Conservation (phyloP, 2,113 vertebrate species). For the Rhabdornis inornatus region DNA sequence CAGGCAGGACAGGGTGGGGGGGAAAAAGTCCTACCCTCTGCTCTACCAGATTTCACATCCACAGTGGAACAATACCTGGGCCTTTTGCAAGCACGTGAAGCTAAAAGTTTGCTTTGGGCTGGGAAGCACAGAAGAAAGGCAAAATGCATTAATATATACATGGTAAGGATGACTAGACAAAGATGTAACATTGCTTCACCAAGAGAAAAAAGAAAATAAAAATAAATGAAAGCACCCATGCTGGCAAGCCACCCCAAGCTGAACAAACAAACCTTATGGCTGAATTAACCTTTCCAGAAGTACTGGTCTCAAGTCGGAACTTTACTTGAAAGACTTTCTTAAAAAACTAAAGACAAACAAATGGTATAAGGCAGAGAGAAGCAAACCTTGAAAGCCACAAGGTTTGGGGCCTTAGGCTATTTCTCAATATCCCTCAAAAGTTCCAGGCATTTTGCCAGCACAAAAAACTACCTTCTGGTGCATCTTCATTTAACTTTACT, state of each 20-base stretch:
- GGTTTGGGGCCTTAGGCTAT: constrained; percentile 52
- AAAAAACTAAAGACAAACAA: constrained; percentile 24
- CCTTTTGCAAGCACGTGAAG: not conserved
- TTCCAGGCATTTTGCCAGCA: constrained; percentile 49
- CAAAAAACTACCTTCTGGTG: constrained; percentile 29
- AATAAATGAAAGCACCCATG: not conserved
- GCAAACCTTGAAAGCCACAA: constrained; percentile 53
- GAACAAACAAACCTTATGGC: not conserved
- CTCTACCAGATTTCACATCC: not conserved
- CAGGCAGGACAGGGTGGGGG: fast-evolving
- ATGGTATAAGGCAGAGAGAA: not conserved
- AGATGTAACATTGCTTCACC: not conserved
- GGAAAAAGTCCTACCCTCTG: not conserved
- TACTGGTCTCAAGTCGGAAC: not conserved
- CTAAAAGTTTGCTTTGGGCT: not conserved
- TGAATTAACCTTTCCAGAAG: constrained; percentile 12
- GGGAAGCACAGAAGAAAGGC: not conserved
- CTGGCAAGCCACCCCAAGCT: not conserved
- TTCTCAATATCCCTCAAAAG: constrained; percentile 59
- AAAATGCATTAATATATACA: not conserved
- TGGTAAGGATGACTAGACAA: not conserved
- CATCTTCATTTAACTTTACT: constrained; percentile 10
- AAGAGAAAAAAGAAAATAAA: not conserved
- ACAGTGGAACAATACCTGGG: fast-evolving
- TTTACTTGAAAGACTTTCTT: constrained; percentile 23